These are phyloP conservation scores for Pavo muticus DNA, from an alignment of 2,113 vertebrate genomes.

Conservation along the genomic window DNA sequence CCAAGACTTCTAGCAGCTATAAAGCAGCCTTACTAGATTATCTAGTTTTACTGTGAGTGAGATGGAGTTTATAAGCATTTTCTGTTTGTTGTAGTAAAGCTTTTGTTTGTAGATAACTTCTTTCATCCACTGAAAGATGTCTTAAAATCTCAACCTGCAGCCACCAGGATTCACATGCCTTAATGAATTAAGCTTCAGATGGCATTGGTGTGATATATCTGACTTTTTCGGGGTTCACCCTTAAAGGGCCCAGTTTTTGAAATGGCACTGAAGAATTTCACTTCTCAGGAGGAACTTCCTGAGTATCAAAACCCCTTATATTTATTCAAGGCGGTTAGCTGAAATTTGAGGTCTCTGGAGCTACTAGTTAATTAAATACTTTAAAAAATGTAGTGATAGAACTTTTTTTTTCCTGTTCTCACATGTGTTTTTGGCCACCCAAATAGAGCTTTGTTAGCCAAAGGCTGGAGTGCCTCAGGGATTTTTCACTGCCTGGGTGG, in stretches of 20 bases:
- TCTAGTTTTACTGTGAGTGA: background rate
- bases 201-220: background rate
- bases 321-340: background rate
- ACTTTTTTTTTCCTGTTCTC: background rate
- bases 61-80: background rate
- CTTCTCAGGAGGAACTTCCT: background rate
- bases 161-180: background rate
- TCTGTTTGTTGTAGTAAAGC: background rate
- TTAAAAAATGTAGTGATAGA: background rate
- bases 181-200: background rate
- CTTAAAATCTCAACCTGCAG: background rate
- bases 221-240: background rate
- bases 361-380: background rate
- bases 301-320: background rate
- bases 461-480: background rate
- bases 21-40: background rate
- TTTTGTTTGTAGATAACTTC: background rate
- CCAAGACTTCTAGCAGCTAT: background rate
- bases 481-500: background rate
- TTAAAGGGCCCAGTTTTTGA: background rate
- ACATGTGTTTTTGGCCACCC: conserved; percentile 2
- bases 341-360: background rate
- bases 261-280: background rate
- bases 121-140: background rate
- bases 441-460: background rate